Conservation (phyloP, 2,888 invertebrate species). For the Spodoptera littoralis region DNA sequence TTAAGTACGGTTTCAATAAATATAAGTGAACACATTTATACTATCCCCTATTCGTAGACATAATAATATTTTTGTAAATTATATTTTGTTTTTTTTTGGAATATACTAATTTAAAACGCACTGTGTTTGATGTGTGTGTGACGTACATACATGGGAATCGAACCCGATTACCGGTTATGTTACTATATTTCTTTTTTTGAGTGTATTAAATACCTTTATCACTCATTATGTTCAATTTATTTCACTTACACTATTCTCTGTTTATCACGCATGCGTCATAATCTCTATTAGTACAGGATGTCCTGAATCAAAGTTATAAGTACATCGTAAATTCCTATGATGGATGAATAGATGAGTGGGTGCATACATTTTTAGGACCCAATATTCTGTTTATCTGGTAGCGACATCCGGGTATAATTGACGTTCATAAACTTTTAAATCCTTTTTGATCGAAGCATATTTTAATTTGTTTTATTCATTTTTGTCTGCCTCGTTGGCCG, state of each 20-base stretch:
- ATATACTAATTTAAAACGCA: too few species aligned
- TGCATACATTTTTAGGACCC: constrained; percentile 39
- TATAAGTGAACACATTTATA: too few species aligned
- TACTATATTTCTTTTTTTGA: too few species aligned
- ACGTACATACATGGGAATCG: too few species aligned
- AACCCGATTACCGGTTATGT: too few species aligned
- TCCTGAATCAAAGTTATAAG: constrained; percentile 50
- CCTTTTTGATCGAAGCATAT: constrained; percentile 4
- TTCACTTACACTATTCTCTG: constrained; percentile 30
- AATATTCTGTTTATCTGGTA: constrained; percentile 45
- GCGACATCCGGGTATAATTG: constrained; percentile 50
- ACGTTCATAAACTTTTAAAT: constrained; percentile 21
- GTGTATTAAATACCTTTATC: constrained; percentile 6
- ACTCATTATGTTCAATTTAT: constrained; percentile 22
- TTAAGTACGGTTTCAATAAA: too few species aligned
- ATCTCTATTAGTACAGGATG: constrained; percentile 54
- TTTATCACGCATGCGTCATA: constrained; percentile 33
- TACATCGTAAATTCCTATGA: constrained; percentile 44
- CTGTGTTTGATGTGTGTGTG: too few species aligned
- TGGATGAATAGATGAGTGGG: constrained; percentile 14
- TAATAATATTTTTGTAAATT: too few species aligned
- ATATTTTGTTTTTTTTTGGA: too few species aligned
- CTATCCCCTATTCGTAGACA: too few species aligned
- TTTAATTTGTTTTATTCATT: not conserved
- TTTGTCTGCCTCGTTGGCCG: not conserved